These are phyloP conservation scores for Xiphorhynchus erythropygius DNA, from an alignment of 2,797 vertebrate genomes.

Conservation along the genomic window DNA sequence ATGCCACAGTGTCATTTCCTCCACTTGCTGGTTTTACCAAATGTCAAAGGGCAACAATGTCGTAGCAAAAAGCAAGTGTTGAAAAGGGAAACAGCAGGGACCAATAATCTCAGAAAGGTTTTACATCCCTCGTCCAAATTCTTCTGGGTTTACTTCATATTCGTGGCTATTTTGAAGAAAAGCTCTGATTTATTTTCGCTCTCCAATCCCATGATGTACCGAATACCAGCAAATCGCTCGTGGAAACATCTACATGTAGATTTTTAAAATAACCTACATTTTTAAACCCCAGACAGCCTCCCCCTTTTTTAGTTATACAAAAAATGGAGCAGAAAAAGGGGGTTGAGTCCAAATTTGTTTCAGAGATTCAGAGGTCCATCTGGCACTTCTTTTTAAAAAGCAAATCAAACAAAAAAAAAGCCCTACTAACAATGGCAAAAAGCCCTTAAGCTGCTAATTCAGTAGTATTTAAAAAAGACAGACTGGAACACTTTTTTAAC, in stretches of 20 bases:
- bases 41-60: not conserved
- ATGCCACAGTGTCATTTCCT: slow-evolving; percentile 8
- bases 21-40: not conserved
- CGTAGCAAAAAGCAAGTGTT: not conserved
- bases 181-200: not conserved
- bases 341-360: not conserved
- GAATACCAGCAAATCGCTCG: not conserved
- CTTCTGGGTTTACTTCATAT: not conserved
- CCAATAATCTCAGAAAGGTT: not conserved
- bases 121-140: not conserved
- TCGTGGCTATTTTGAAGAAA: not conserved
- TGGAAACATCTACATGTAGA: not conserved
- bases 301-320: not conserved
- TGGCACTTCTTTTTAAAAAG: not conserved
- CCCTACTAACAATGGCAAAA: not conserved
- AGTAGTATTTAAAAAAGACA: not conserved
- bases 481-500: not conserved
- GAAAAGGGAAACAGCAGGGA: not conserved
- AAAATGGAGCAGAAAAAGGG: not conserved
- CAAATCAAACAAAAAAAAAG: not conserved
- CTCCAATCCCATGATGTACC: not conserved
- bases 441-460: not conserved
- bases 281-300: not conserved
- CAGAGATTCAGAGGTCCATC: not conserved
- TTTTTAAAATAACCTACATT: not conserved